Evolutionary conservation across 2,113 vertebrate species (phyloP).

Genomic region (Holacanthus passer): DNA sequence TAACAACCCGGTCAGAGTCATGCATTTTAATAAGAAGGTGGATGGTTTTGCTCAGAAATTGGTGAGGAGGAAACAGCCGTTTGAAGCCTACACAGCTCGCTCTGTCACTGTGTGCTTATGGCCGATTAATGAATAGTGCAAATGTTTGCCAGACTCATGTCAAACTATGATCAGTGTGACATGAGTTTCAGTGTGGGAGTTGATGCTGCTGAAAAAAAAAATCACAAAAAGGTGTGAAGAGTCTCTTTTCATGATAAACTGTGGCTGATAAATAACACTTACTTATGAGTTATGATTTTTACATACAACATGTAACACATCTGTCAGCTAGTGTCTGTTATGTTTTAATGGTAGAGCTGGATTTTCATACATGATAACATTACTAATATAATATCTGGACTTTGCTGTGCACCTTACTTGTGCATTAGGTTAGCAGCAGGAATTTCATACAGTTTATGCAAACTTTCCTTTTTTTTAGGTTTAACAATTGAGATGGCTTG

Average conservation of each 20-base stretch:
- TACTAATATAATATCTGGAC: too few species aligned
- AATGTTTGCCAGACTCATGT: neutral
- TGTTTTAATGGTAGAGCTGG: too few species aligned
- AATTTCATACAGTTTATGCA: too few species aligned
- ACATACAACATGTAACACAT: too few species aligned
- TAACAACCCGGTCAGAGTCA: neutral
- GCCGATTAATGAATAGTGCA: neutral
- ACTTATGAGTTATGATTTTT: too few species aligned
- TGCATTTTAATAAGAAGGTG: neutral
- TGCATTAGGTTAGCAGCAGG: too few species aligned
- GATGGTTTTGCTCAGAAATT: neutral
- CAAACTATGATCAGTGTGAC: neutral
- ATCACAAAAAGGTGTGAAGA: neutral
- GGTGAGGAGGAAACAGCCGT: neutral
- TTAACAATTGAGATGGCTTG: too few species aligned
- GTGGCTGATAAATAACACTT: neutral
- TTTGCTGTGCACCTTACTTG: too few species aligned
- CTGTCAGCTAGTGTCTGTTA: too few species aligned
- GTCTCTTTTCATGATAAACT: conserved; percentile 4
- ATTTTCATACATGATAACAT: too few species aligned
- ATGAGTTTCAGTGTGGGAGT: neutral
- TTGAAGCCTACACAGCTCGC: neutral
- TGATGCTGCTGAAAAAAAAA: neutral
- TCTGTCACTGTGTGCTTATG: neutral
- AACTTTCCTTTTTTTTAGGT: too few species aligned